phyloP scores from a whole-genome alignment of 2,113 vertebrate genomes.

The Sebastes fasciatus region DNA sequence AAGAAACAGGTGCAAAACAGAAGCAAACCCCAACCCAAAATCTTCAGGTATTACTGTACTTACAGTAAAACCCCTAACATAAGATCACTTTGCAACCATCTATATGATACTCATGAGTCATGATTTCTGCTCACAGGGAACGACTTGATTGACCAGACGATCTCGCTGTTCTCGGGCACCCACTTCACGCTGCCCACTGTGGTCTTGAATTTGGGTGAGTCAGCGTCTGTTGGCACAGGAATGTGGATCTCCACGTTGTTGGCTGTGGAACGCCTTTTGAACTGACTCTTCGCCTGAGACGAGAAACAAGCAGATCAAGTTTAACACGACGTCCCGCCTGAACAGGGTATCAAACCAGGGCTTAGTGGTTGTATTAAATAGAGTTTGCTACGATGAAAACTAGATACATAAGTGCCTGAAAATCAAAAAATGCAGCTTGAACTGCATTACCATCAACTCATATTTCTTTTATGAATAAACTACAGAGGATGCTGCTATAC shows the following conservation, averaged over 20 bases:
- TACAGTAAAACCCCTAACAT: background rate
- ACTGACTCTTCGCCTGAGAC: conserved; percentile 95
- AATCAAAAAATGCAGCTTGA: background rate
- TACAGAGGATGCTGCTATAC: too few relatives aligned
- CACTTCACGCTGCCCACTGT: conserved; percentile 98
- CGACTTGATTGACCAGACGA: conserved; percentile 99
- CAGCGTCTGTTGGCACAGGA: conserved; percentile 96
- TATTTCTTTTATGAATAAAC: background rate
- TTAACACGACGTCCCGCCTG: conserved; percentile 2
- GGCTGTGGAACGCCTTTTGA: conserved; percentile 96
- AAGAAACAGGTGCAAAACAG: background rate
- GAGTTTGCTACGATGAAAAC: background rate
- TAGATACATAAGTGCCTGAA: background rate
- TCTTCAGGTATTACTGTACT: background rate
- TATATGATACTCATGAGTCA: conserved; percentile 49
- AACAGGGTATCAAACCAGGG: background rate
- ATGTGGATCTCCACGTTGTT: conserved; percentile 99
- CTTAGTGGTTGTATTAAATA: background rate
- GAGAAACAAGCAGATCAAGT: conserved; percentile 59
- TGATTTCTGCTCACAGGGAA: conserved; percentile 89
- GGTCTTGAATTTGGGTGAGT: conserved; percentile 99
- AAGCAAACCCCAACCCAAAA: background rate
- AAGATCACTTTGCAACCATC: conserved; percentile 3
- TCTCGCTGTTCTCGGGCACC: conserved; percentile 98
- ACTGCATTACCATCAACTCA: background rate